Evolutionary conservation across 2,888 invertebrate genomes (phyloP), one percentile per base, ranked within the genome.

Genomic region (Poecilobothrus nobilitatus): DNA sequence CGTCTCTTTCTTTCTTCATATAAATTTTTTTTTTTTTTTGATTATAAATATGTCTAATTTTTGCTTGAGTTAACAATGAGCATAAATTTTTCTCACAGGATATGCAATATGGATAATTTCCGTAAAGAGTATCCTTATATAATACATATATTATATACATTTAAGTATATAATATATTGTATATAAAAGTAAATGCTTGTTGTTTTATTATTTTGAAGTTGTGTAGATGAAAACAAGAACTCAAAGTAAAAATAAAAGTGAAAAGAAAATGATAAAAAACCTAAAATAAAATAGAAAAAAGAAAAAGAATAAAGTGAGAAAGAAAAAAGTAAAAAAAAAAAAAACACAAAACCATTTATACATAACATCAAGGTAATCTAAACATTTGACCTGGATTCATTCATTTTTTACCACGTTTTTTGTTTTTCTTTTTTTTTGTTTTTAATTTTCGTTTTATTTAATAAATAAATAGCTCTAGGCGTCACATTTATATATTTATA

Each of bases 61-160:
- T 37, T 37, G 37, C 37, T 37, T 37, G 37, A 37, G 37, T 37
- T 37, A 8, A 10, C 37, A 37, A 37, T 37, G 12, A 53, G n/a
- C 53, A 53, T 53, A 53, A 53, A 12, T 53, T n/a, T 53, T n/a
- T 53, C 37, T 37, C 12, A 15, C 53, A 53, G 53, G 15, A 53
- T 53, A 53, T 53, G 53, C 53, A 53, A 53, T n/a, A 53, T 53
- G 53, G n/a, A 53, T 18, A 53, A 53, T 53, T 53, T 53, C 18
- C n/a, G 53, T 53, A 53, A 53, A 15, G 18, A 18, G 15, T 53
- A 18, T 18, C n/a, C 1, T 53, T 53, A 15, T 53, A 53, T 18
- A 53, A 12, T 6, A 53, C 53, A 53, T 53, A 53, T 53, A 53
- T 12, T 53, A 6, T 53, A 6, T 53, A 53, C 6, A 53, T n/a